A percentile compares a stretch with the other conserved stretches of the same genome.
Conservation (phyloP, 2,113 vertebrate species). For the Ancistrus triradiatus region DNA sequence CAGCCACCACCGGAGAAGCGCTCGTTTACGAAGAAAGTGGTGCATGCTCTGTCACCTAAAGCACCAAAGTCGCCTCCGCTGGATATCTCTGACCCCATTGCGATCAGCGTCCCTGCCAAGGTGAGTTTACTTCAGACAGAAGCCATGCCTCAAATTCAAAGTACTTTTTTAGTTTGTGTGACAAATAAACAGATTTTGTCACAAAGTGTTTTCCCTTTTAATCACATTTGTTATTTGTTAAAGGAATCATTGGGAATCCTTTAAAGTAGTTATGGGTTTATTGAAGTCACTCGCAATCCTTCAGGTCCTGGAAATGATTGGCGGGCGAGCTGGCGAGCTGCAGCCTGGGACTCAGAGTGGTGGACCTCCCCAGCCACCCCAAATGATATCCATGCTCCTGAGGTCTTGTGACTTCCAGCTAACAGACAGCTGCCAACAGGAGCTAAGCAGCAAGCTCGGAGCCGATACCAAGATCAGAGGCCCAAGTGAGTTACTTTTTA, state of each 20-base stretch:
- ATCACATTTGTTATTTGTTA: no score
- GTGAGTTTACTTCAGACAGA: constrained; percentile 38
- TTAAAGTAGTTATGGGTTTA: no score
- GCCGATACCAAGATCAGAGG: constrained; percentile 45
- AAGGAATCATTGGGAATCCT: no score
- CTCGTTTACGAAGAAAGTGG: constrained; percentile 62
- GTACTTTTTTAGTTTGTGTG: no score
- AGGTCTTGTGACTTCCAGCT: constrained; percentile 66
- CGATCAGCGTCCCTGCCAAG: constrained; percentile 70
- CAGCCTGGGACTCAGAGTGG: constrained; percentile 38
- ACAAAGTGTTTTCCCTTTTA: no score
- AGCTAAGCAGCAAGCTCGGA: constrained; percentile 63
- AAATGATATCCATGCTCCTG: constrained; percentile 72
- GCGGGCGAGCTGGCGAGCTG: constrained; percentile 57
- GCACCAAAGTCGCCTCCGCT: constrained; percentile 57
- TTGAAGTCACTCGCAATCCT: background rate
- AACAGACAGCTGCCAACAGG: constrained; percentile 64
- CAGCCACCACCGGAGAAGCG: constrained; percentile 50
- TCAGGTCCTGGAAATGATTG: constrained; percentile 70
- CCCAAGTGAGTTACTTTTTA: constrained; percentile 50
- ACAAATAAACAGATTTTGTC: no score
- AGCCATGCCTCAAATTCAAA: no score
- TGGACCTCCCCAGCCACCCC: constrained; percentile 57
- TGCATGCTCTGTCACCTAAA: constrained; percentile 58
- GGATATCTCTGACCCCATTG: constrained; percentile 69